Base-by-base conservation (phyloP, 2,888 invertebrate species). In the Epirrhoe alternata region DNA sequence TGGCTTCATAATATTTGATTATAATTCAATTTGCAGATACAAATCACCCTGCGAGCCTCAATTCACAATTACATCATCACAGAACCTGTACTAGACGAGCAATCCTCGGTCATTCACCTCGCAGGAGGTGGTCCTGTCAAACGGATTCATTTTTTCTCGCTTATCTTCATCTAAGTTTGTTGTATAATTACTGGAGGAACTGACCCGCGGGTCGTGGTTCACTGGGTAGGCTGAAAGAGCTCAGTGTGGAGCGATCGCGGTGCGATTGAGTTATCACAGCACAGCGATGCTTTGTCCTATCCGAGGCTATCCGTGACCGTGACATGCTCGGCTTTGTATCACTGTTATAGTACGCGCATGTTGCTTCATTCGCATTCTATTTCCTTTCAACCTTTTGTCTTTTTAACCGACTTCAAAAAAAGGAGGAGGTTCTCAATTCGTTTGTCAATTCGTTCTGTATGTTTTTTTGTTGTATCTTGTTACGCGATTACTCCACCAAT, bases 91-190 rank as follows among this genome's bases (percentile, higher is more conserved):
- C 69, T 74, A 72, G 70, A 68, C 61, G 65, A 69, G 69, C 71
- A 53, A 67, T 75, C 74, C 74, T 71, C 70, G 74, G 77, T 66
- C 82, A 71, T 71, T 76, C 81, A 79, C 82, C 84, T 73, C 72
- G 61, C 81, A 70, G 72, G 77, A 77, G 81, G 79, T 77, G 80
- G 78, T 80, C 80, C 80, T 77, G 79, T 78, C 82, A 80, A 74
- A 80, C 70, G 75, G 66, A 75, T 74, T 79, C 76, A 83, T 84
- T 83, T 85, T 84, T 85, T 82, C 76, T 72, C 77, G 77, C 79
- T 81, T 85, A 85, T 86, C 85, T 82, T 71, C 70, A 84, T 82
- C 84, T 71, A 66, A 75, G 82, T 84, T 85, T 85, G 85, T 86
- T 79, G 74, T 79, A 77, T 85, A 85, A 85, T 86, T 85, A 84